Evolutionary conservation across 2,113 vertebrate genomes (phyloP).

Genomic region (Madoqua kirkii): DNA sequence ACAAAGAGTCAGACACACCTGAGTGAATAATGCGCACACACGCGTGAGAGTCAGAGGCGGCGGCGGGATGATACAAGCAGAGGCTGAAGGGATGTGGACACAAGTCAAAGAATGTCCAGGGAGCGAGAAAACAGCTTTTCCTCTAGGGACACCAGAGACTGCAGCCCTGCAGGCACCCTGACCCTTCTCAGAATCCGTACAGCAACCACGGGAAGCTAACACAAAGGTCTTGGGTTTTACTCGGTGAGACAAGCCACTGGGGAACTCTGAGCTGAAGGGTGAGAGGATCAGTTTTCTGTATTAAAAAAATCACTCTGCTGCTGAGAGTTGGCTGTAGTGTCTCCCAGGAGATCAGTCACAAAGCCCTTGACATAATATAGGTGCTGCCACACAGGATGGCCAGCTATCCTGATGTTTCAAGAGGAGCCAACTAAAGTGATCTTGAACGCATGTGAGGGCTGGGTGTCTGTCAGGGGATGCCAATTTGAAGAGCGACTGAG

Average conservation of each 20-base stretch:
- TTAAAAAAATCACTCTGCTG: not conserved
- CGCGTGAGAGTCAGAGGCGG: not conserved
- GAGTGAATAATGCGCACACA: not conserved
- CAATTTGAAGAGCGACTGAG: not conserved
- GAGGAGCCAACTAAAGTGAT: not conserved
- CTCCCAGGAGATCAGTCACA: not conserved
- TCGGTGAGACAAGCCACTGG: not conserved
- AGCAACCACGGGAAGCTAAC: not conserved
- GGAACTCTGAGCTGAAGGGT: not conserved
- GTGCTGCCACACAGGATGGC: no score
- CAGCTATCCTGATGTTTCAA: not conserved
- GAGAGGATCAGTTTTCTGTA: not conserved
- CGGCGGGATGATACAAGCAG: not conserved
- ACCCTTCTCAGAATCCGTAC: not conserved
- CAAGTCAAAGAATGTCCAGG: not conserved
- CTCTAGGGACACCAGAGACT: no score
- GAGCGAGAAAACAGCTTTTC: not conserved
- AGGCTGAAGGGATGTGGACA: not conserved
- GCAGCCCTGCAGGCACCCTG: not conserved
- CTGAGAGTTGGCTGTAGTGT: fast-evolving
- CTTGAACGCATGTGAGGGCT: not conserved
- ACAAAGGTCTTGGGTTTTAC: not conserved
- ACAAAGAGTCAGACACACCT: not conserved
- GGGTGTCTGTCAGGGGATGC: not conserved
- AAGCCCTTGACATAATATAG: not conserved